phyloP scores from a whole-genome alignment of 1,140 invertebrate species.

The Eumaeus atala region DNA sequence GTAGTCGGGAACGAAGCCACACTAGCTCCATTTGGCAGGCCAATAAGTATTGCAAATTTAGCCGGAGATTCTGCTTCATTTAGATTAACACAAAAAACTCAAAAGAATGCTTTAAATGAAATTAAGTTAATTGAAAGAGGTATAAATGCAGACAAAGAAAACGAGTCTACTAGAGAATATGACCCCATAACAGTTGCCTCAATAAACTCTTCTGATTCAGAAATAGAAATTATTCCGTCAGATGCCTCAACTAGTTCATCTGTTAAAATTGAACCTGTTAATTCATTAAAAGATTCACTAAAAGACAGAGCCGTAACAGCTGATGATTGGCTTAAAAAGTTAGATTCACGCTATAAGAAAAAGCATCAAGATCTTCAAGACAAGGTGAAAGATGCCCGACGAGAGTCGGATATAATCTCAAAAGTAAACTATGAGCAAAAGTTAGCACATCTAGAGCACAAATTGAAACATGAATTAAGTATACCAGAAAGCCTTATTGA shows the following conservation, averaged over 20 bases:
- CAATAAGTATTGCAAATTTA: conserved; percentile 41
- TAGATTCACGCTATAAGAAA: conserved; percentile 33
- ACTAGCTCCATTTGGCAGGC: conserved; percentile 30
- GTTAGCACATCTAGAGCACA: conserved; percentile 55
- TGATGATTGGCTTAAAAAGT: conserved; percentile 53
- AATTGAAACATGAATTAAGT: conserved; percentile 62
- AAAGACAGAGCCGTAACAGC: conserved; percentile 45
- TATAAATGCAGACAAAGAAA: conserved; percentile 36
- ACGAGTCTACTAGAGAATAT: conserved; percentile 49
- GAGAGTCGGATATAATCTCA: conserved; percentile 60
- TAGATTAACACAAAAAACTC: conserved; percentile 42
- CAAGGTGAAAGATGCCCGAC: conserved; percentile 50
- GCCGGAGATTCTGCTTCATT: conserved; percentile 54
- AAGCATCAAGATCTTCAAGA: conserved; percentile 22
- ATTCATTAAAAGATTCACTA: conserved; percentile 49
- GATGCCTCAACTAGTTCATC: conserved; percentile 63
- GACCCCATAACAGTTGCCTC: conserved; percentile 62
- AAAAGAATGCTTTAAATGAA: conserved; percentile 49
- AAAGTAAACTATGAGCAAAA: conserved; percentile 64
- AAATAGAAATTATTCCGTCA: conserved; percentile 57
- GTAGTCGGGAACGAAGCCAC: conserved; percentile 34
- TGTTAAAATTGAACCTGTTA: conserved; percentile 49
- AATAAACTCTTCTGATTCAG: conserved; percentile 68
- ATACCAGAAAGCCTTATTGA: conserved; percentile 60
- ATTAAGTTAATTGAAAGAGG: conserved; percentile 50